These are phyloP conservation scores for Protaetia brevitarsis DNA, from an alignment of 1,140 invertebrate species.

Conservation along the genomic window DNA sequence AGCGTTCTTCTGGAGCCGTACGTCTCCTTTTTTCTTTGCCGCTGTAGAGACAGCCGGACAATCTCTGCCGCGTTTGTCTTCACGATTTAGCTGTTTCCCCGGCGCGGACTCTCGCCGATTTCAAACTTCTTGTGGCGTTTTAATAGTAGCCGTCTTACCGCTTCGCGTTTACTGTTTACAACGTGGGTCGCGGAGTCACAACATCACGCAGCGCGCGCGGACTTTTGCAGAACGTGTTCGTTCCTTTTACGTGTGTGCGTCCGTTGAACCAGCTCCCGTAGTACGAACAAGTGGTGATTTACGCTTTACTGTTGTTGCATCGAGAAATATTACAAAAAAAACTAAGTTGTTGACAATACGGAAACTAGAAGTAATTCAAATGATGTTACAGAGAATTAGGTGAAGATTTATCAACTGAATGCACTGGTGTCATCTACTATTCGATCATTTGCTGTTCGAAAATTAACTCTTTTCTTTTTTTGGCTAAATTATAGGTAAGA, in stretches of 20 bases:
- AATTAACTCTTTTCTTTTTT: no score
- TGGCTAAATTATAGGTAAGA: no score
- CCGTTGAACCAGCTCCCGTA: constrained; percentile 2
- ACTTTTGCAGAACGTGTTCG: neutral
- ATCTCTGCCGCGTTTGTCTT: neutral
- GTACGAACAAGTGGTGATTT: no score
- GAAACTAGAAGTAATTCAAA: no score
- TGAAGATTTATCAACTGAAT: no score
- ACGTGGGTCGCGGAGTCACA: neutral
- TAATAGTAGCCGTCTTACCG: constrained; percentile 11
- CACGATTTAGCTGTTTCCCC: neutral
- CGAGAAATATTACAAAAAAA: no score
- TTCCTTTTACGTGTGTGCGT: neutral
- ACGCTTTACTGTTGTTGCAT: no score
- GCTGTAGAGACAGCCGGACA: neutral
- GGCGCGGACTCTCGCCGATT: constrained; percentile 4
- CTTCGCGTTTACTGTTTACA: constrained; percentile 6
- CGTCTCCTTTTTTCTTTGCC: neutral
- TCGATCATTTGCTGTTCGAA: no score
- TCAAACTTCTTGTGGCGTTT: constrained; percentile 1
- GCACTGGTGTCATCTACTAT: no score
- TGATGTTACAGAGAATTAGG: no score
- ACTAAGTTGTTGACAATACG: no score
- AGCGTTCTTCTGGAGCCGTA: no score
- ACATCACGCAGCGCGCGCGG: neutral